Evolutionary conservation across 1,140 invertebrate genomes (phyloP).

Genomic region (Augochlora pura): DNA sequence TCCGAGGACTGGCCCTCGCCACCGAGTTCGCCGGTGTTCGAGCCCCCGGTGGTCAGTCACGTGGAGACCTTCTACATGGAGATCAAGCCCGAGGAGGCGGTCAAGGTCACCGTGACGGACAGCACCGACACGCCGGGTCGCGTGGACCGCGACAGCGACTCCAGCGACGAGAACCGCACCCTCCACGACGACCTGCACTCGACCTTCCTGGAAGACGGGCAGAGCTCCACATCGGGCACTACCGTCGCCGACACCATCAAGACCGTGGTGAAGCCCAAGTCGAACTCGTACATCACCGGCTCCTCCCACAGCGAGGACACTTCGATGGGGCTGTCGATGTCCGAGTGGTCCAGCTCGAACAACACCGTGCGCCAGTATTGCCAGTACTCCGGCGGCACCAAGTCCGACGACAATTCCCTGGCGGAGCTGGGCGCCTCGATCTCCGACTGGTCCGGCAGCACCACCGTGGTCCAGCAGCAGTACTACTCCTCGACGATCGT

Average conservation of each 20-base stretch:
- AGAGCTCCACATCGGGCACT: constrained; percentile 78
- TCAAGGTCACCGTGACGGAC: constrained; percentile 85
- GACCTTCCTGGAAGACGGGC: constrained; percentile 74
- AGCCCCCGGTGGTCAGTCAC: constrained; percentile 86
- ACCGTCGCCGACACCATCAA: constrained; percentile 89
- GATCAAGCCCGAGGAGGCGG: constrained; percentile 85
- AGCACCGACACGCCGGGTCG: constrained; percentile 77
- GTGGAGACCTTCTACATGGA: constrained; percentile 92
- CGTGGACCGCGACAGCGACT: constrained; percentile 75
- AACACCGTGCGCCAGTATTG: constrained; percentile 89
- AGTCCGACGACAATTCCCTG: constrained; percentile 82
- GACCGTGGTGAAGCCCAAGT: constrained; percentile 87
- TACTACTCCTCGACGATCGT: constrained; percentile 66
- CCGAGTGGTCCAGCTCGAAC: constrained; percentile 91
- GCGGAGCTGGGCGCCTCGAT: constrained; percentile 82
- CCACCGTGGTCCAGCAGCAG: constrained; percentile 77
- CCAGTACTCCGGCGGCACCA: constrained; percentile 82
- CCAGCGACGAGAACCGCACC: constrained; percentile 81
- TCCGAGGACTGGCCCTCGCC: constrained; percentile 90
- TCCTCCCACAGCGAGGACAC: constrained; percentile 90
- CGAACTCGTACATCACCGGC: constrained; percentile 85
- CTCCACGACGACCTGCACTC: constrained; percentile 78
- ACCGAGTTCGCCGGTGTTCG: constrained; percentile 85
- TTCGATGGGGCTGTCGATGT: constrained; percentile 90
- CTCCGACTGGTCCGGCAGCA: constrained; percentile 83